Evolutionary conservation across 2,113 vertebrate genomes (phyloP).

Genomic region (Mirounga angustirostris): DNA sequence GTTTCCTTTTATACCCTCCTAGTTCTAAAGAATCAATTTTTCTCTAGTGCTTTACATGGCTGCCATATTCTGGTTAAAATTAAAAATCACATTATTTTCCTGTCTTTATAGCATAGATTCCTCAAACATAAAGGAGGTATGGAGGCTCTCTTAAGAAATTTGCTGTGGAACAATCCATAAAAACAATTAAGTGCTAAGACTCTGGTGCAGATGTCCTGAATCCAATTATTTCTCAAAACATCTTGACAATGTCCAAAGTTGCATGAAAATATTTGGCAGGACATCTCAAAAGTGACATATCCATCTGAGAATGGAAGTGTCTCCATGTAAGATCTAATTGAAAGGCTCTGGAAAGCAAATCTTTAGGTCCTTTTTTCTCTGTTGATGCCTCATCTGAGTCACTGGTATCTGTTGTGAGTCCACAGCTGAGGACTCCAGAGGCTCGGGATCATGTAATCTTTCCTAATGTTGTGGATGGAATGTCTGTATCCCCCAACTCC

Average conservation of each 20-base stretch:
- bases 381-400: neutral
- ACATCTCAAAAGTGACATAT: neutral
- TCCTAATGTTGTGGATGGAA: neutral
- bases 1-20: neutral
- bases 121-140: neutral
- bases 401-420: neutral
- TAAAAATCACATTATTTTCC: conserved; percentile 10
- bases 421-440: neutral
- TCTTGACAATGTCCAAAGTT: neutral
- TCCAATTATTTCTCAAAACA: neutral
- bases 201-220: neutral
- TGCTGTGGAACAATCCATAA: neutral
- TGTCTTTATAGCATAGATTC: neutral
- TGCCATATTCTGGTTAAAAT: conserved; percentile 5
- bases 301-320: neutral
- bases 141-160: conserved; percentile 31
- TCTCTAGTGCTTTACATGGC: neutral
- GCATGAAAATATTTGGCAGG: neutral
- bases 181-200: neutral
- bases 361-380: neutral
- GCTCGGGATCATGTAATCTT: neutral
- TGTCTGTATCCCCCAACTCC: neutral
- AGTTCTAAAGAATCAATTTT: neutral
- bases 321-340: neutral
- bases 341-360: neutral